Percentiles rank a stretch among this genome's conserved stretches.
These are phyloP conservation scores for Mobula birostris DNA, from an alignment of 2,113 vertebrate species.

Conservation along the genomic window DNA sequence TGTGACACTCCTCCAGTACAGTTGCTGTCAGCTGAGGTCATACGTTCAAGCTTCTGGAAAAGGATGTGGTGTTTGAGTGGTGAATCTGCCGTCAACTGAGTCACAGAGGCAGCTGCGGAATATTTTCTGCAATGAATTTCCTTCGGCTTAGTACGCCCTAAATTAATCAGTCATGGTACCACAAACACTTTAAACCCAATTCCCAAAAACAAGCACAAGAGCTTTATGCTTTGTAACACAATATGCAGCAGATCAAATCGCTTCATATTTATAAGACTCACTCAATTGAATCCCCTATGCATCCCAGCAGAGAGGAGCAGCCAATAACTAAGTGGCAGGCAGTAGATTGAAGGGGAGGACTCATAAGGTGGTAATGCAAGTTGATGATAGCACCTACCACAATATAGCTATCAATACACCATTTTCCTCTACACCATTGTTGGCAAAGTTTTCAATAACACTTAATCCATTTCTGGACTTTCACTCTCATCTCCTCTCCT, in stretches of 20 bases:
- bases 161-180: neutral
- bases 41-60: neutral
- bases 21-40: neutral
- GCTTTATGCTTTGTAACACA: neutral
- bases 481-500: no score
- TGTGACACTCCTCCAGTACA: neutral
- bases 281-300: neutral
- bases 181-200: neutral
- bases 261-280: conserved; percentile 25
- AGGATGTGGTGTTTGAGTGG: neutral
- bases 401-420: no score
- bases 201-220: neutral
- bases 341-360: neutral
- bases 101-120: neutral
- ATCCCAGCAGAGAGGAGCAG: neutral
- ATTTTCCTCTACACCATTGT: no score
- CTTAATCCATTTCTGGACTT: no score
- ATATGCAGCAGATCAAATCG: neutral
- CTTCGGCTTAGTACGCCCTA: neutral
- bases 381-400: no score
- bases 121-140: neutral
- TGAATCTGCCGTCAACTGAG: neutral
- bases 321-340: neutral
- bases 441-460: no score
- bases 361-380: no score